These are phyloP conservation scores for Bergia puertoricense DNA, from an alignment of 92 coral and sea anemone species.

Conservation along the genomic window DNA sequence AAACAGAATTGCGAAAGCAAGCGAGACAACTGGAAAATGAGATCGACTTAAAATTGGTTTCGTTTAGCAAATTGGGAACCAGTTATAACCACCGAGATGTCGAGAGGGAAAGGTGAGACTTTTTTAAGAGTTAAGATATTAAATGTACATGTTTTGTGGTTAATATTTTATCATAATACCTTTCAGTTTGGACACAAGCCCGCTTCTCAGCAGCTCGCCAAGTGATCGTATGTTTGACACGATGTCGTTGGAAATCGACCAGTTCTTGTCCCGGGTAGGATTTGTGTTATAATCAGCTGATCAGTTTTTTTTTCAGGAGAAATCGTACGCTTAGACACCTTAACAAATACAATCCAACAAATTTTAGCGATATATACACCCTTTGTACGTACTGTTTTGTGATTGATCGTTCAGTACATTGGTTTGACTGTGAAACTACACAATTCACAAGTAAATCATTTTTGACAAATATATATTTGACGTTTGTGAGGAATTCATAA, in stretches of 20 bases:
- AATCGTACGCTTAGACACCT: background rate
- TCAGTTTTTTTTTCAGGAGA: background rate
- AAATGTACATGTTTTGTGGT: background rate
- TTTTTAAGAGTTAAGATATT: background rate
- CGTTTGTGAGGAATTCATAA: background rate
- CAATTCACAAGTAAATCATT: too few relatives aligned
- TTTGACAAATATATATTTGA: too few relatives aligned
- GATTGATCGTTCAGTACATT: too few relatives aligned
- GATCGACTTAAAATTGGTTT: conserved; percentile 92
- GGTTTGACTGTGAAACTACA: too few relatives aligned
- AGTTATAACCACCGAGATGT: conserved; percentile 86
- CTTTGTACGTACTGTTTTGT: background rate
- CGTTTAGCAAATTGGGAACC: conserved; percentile 98
- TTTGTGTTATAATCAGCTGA: background rate
- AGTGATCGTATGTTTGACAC: conserved; percentile 96
- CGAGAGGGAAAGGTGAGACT: conserved; percentile 69
- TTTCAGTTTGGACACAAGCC: conserved; percentile 87
- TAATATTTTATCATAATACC: background rate
- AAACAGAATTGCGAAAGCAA: conserved; percentile 86
- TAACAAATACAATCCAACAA: background rate
- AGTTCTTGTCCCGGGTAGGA: conserved; percentile 84
- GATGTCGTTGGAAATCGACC: conserved; percentile 95
- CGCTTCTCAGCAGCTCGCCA: conserved; percentile 89
- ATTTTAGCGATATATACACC: background rate
- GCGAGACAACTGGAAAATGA: conserved; percentile 99